Conservation (phyloP, 2,113 vertebrate species). For the Athene cunicularia region DNA sequence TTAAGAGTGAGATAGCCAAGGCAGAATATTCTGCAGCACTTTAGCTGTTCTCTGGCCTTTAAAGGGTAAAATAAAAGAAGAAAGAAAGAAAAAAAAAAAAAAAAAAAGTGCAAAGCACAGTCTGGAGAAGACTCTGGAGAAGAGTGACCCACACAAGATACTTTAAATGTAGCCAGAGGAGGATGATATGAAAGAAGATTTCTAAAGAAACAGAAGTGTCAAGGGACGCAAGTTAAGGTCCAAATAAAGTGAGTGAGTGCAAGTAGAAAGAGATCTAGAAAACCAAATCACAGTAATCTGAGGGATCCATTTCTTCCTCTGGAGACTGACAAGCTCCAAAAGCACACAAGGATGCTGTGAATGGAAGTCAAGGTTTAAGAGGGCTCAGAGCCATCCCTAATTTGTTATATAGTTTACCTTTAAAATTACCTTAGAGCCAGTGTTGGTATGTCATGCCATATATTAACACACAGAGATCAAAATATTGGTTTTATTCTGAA, state of each 20-base stretch:
- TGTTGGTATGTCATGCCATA: not conserved
- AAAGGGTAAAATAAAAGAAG: not conserved
- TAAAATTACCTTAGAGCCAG: not conserved
- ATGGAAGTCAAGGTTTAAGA: not conserved
- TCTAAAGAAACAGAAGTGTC: not conserved
- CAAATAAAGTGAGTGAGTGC: not conserved
- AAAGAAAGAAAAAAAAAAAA: rapidly evolving
- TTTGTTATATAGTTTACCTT: not conserved
- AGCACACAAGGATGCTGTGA: not conserved
- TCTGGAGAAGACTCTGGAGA: not conserved
- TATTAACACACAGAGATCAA: not conserved
- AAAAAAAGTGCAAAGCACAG: not conserved
- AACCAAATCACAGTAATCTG: not conserved
- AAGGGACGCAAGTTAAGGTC: not conserved
- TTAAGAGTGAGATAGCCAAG: not conserved
- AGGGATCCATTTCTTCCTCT: not conserved
- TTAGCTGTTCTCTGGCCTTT: not conserved
- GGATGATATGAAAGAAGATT: not conserved
- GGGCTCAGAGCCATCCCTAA: not conserved
- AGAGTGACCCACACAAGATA: not conserved
- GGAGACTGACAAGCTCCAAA: not conserved
- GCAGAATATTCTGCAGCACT: not conserved
- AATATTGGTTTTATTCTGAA: not conserved
- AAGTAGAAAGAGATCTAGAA: not conserved
- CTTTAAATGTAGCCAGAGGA: not conserved